Evolutionary conservation across 2,888 invertebrate species (phyloP).

Genomic region (Myopa testacea): DNA sequence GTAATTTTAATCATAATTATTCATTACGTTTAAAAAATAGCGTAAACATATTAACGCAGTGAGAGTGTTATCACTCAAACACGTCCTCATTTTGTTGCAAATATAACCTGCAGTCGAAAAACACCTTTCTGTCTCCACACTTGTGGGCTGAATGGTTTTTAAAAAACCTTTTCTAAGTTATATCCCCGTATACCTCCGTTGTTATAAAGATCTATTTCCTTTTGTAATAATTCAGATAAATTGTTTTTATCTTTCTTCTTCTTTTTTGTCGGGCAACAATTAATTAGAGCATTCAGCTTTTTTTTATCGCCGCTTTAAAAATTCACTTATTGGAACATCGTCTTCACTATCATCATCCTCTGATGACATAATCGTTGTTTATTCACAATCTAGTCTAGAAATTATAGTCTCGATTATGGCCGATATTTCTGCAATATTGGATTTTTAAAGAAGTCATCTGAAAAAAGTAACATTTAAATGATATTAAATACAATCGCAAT

Average conservation of each 20-base stretch:
- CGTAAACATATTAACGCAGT: constrained; percentile 8
- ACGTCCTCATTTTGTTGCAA: constrained; percentile 14
- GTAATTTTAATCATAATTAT: neutral
- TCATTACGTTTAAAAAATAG: neutral
- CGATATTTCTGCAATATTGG: neutral
- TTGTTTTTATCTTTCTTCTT: no score
- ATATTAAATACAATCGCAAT: neutral
- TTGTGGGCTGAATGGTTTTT: constrained; percentile 18
- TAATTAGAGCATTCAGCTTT: no score
- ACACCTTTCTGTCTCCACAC: neutral
- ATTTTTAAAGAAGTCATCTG: neutral
- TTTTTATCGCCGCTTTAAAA: no score
- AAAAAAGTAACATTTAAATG: neutral
- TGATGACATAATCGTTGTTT: no score
- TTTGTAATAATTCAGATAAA: no score
- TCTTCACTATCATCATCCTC: no score
- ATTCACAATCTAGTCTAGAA: no score
- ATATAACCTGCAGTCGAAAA: constrained; percentile 11
- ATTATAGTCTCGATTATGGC: neutral
- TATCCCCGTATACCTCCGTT: neutral
- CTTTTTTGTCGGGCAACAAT: no score
- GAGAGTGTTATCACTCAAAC: neutral
- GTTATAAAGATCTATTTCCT: no score
- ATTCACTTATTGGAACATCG: no score
- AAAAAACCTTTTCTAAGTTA: constrained; percentile 1